These are phyloP conservation scores for Nymphalis polychloros DNA, from an alignment of 2,888 invertebrate genomes.

Conservation along the genomic window DNA sequence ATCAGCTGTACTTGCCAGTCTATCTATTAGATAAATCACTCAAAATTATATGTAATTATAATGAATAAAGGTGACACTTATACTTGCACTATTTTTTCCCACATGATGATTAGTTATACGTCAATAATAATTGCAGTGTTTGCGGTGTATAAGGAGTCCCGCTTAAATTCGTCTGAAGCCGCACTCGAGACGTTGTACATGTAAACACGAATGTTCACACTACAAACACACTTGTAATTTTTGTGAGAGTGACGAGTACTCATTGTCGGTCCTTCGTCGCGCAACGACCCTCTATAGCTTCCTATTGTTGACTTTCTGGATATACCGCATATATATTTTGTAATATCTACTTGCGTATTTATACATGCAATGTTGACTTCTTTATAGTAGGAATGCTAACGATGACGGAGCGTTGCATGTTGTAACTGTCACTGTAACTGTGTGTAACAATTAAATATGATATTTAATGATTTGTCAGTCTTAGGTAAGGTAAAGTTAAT, in stretches of 20 bases:
- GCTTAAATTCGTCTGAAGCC: conserved; percentile 40
- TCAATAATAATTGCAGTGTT: background rate
- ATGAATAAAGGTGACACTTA: too few species aligned
- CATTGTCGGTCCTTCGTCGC: conserved; percentile 50
- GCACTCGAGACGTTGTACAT: conserved; percentile 36
- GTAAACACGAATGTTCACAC: conserved; percentile 41
- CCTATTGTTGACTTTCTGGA: conserved; percentile 35
- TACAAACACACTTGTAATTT: conserved; percentile 54
- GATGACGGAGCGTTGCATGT: too few species aligned
- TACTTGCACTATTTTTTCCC: too few species aligned
- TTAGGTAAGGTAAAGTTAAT: too few species aligned
- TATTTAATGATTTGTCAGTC: too few species aligned
- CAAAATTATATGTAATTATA: too few species aligned
- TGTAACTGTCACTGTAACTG: too few species aligned
- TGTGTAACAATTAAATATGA: too few species aligned
- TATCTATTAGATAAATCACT: too few species aligned
- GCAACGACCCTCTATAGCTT: conserved; percentile 41
- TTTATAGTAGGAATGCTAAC: background rate
- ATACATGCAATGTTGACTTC: background rate
- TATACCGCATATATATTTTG: background rate
- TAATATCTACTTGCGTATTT: background rate
- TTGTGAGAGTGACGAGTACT: conserved; percentile 63
- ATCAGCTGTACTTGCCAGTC: too few species aligned
- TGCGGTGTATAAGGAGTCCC: background rate
- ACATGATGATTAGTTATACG: background rate